Percentiles rank a stretch among this genome's conserved stretches.
Evolutionary conservation across 2,888 invertebrate genomes (phyloP).

Genomic region (Phanerotoma sp.): DNA sequence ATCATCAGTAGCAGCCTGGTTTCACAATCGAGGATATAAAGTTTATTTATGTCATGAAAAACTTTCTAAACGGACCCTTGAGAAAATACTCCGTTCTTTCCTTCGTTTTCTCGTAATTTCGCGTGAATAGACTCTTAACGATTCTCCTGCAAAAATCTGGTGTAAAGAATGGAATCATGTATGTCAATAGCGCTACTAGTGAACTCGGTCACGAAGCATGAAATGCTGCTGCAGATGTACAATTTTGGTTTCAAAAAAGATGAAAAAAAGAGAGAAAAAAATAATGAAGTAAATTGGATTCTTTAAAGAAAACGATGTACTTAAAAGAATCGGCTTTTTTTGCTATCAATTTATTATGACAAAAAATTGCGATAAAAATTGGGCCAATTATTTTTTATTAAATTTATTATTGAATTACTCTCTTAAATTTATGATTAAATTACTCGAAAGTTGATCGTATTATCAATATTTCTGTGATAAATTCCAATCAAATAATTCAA

Average conservation of each 20-base stretch:
- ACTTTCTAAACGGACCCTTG: conserved; percentile 41
- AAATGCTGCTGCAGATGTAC: neutral
- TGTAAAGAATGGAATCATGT: no score
- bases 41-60: conserved; percentile 58
- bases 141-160: conserved; percentile 11
- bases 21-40: conserved; percentile 56
- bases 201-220: neutral
- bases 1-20: conserved; percentile 65
- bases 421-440: no score
- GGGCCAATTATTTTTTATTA: no score
- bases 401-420: no score
- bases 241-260: neutral
- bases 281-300: neutral
- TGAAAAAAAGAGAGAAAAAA: neutral
- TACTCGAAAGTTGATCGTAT: no score
- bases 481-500: no score
- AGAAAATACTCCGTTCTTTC: conserved; percentile 7
- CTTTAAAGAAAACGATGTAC: conserved; percentile 11
- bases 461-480: no score
- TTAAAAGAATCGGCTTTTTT: no score
- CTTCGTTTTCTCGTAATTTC: conserved; percentile 16
- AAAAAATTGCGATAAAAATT: no score
- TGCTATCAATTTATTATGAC: no score
- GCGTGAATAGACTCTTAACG: conserved; percentile 35
- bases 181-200: no score